A percentile compares a stretch with the other conserved stretches of the same genome.
These are phyloP conservation scores for Nasonia longicornis DNA, from an alignment of 1,140 invertebrate genomes.

Conservation along the genomic window DNA sequence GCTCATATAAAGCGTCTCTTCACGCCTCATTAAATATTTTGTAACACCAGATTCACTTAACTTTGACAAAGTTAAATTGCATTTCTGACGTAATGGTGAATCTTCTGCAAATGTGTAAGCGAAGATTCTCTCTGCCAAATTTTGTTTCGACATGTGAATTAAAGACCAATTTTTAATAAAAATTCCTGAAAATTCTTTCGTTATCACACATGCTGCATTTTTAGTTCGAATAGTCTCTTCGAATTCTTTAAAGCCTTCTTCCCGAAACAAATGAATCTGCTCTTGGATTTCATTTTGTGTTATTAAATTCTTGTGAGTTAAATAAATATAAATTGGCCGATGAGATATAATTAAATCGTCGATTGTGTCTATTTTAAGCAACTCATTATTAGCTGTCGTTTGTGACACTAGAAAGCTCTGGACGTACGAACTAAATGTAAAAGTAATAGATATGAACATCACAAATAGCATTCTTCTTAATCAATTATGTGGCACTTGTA, in stretches of 20 bases:
- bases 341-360: neutral
- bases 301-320: neutral
- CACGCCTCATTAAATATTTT: neutral
- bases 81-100: neutral
- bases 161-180: neutral
- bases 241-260: too few relatives aligned
- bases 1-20: neutral
- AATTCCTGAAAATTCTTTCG: neutral
- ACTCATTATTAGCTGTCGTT: neutral
- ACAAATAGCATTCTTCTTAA: neutral
- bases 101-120: neutral
- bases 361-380: neutral
- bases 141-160: neutral
- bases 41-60: neutral
- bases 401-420: neutral
- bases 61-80: neutral
- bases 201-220: neutral
- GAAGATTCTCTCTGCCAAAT: neutral
- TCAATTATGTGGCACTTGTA: neutral
- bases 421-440: neutral
- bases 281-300: neutral
- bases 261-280: neutral
- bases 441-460: neutral
- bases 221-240: neutral
- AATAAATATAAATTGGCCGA: neutral